phyloP scores from a whole-genome alignment of 1,140 invertebrate genomes.

The Drosophila lacteicornis region DNA sequence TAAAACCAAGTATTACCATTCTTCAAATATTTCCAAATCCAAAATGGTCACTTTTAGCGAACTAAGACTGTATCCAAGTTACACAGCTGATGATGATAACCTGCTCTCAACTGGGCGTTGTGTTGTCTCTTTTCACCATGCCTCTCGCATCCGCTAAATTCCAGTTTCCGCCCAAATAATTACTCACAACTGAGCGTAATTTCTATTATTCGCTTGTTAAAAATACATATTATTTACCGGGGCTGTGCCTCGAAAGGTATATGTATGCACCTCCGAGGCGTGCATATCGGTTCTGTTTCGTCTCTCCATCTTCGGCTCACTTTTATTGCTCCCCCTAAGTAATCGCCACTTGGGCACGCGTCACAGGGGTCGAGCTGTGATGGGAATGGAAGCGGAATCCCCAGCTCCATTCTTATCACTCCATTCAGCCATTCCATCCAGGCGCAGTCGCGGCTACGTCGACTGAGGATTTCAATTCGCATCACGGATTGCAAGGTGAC shows the following conservation, averaged over 20 bases:
- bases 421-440: neutral
- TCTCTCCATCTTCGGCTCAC: constrained; percentile 11
- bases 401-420: constrained; percentile 7
- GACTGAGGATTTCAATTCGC: neutral
- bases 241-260: neutral
- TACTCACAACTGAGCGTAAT: constrained; percentile 47
- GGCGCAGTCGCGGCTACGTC: neutral
- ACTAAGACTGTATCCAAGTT: constrained; percentile 13
- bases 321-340: constrained; percentile 15
- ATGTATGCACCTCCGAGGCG: neutral
- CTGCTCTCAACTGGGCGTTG: constrained; percentile 48
- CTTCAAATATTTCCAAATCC: neutral
- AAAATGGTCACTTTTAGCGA: neutral
- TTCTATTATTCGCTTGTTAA: constrained; percentile 52
- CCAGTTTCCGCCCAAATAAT: constrained; percentile 69
- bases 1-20: constrained; percentile 11
- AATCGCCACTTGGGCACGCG: constrained; percentile 66
- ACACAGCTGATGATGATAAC: constrained; percentile 32
- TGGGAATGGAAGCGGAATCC: neutral
- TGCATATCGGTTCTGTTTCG: constrained; percentile 17
- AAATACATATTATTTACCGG: constrained; percentile 29
- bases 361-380: constrained; percentile 16
- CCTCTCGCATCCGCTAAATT: constrained; percentile 49
- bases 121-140: constrained; percentile 9
- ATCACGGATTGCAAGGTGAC: constrained; percentile 23